Evolutionary conservation across 2,888 invertebrate species (phyloP), one percentile per base, ranked within the genome.

Genomic region (Zygothrica quintamaculata): DNA sequence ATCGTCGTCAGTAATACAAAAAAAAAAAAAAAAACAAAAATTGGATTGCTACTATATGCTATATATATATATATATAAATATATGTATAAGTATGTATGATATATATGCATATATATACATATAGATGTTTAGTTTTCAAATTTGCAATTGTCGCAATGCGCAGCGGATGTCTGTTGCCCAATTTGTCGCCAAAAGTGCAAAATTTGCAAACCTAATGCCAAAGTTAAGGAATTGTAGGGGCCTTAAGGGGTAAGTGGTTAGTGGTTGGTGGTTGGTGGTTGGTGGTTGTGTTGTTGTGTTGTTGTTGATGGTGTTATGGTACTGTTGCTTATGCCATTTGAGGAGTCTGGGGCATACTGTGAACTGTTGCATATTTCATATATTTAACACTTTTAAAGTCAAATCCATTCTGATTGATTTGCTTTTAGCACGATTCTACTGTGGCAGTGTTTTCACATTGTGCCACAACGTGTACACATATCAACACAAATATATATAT

Each of bases 111-210:
- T 8, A 42, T 12, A 42, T 25, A 42, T 42, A 8, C 29, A 44
- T 56, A 31, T 25, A 26, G 29, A 46, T 40, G 29, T 36, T 48
- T 47, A 52, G 51, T 58, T 70, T 75, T 70, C 69, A 48, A 58
- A 66, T 70, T 59, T 65, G 58, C 57, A 67, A 67, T 44, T 16
- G 43, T 16, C 31, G 22, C 13, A 26, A 48, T 47, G 13, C 51
- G 36, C 62, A 74, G 52, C 80, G 80, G 80, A 84, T 80, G 84
- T 84, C 43, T 65, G 60, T 75, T 66, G 62, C 76, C 79, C 79
- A 82, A 78, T 81, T 76, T 79, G 78, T 80, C 84, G 68, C 78
- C 80, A 78, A 84, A 81, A 81, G 64, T 64, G 57, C 67, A 52
- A 74, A 78, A 80, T 80, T 76, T 61, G 81, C 84, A 81, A 84